Base-by-base conservation (phyloP, 1,140 invertebrate species). In the Phocides pigmalion region DNA sequence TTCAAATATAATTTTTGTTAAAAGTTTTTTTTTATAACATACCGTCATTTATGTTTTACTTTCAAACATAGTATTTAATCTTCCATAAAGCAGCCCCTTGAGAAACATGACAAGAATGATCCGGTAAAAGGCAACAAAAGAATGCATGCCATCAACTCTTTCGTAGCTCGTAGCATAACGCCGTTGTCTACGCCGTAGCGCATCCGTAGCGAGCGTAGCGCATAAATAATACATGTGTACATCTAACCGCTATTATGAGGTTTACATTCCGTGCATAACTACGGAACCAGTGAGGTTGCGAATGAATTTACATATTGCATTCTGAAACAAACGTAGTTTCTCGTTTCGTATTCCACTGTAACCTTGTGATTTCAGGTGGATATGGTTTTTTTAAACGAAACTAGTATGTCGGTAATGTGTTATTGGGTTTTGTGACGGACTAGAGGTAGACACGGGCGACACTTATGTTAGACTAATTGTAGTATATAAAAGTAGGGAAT, bases 281-380 rank as follows among this genome's bases (percentile, higher is more conserved):
- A 66, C 70, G 51, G 69, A 66, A 61, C 44, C 59, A 54, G 65
- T 56, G 68, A 68, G 77, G 72, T 76, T 72, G 66, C 68, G 54
- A 67, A 68, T 79, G 70, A 79, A 82, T 86, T 79, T 82, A 74
- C 78, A 79, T 85, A 85, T 84, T 84, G 78, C 81, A 84, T 84
- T 80, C 72, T 50, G 41, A 11, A 41, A 56, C 32, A 28, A 46
- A 46, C 14, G 39, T 58, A 25, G 14, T 22, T 17, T 35, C 35
- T 39, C 37, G 12, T 41, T 16, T 4, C 12, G 37, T 15, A 16
- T 4, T 41, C 15, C 9, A 41, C 14, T 41, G 12, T 41, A 41
- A 41, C 12, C 37, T 41, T 41, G 15, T 41, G 4, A 16, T 3
- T 41, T 41, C 3, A 41, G 12, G 15, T 41, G 6, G 14, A 11